Percentiles rank a stretch among this genome's conserved stretches.
These are phyloP conservation scores for Anastrepha obliqua DNA, from an alignment of 1,140 invertebrate genomes.

Conservation along the genomic window DNA sequence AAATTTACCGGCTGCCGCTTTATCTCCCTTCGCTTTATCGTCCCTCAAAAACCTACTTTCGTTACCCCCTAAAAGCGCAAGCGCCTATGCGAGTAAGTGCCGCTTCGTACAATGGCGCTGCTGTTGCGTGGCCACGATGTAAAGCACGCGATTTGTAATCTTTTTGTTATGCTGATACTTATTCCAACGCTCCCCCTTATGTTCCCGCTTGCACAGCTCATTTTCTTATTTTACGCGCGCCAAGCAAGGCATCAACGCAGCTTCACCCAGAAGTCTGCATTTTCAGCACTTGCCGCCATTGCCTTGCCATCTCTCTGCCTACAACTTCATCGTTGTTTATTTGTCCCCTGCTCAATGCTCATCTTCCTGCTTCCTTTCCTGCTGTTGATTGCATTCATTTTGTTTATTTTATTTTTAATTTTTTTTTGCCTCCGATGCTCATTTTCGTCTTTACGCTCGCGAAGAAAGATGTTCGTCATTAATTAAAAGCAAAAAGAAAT, in stretches of 20 bases:
- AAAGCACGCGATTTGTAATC: not conserved
- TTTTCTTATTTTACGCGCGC: constrained; percentile 35
- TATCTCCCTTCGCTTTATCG: not conserved
- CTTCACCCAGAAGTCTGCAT: not conserved
- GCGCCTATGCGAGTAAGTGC: not conserved
- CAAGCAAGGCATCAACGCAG: not conserved
- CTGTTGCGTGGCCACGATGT: not conserved
- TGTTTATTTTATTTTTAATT: not conserved
- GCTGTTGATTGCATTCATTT: constrained; percentile 8
- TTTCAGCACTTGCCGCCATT: not conserved
- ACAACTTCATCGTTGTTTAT: not conserved
- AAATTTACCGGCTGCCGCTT: constrained; percentile 13
- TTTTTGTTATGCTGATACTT: constrained; percentile 6
- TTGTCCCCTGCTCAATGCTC: not conserved
- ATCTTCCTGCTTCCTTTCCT: not conserved
- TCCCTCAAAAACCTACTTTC: not conserved
- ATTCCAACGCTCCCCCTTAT: not conserved
- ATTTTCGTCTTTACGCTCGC: not conserved
- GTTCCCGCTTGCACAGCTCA: not conserved
- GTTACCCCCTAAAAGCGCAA: not conserved
- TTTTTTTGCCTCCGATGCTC: not conserved
- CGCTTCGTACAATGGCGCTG: not conserved
- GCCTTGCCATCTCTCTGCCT: not conserved
- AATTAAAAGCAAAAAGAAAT: constrained; percentile 55
- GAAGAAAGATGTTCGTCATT: constrained; percentile 57